phyloP scores from a whole-genome alignment of 2,888 invertebrate genomes.

The Camponotus fellah region DNA sequence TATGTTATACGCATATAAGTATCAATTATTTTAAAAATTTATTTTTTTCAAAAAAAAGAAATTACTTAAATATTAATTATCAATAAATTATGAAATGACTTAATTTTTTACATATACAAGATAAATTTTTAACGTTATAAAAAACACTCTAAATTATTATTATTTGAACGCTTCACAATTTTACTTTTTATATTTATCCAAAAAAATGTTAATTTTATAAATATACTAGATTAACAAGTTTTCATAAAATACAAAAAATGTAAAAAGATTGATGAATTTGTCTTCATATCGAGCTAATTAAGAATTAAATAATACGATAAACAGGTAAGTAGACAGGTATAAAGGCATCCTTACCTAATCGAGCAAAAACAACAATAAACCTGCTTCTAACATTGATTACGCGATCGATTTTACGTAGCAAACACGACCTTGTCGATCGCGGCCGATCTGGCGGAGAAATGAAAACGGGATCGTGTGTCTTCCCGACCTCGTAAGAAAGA shows the following conservation, averaged over 20 bases:
- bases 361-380: slow-evolving; percentile 25
- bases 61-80: background rate
- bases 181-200: background rate
- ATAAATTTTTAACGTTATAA: background rate
- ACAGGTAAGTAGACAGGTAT: background rate
- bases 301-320: slow-evolving; percentile 22
- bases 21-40: background rate
- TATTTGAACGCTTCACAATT: background rate
- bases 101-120: background rate
- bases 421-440: slow-evolving; percentile 68
- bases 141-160: background rate
- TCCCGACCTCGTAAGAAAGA: slow-evolving; percentile 62
- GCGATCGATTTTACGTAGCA: slow-evolving; percentile 56
- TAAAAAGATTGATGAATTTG: background rate
- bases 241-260: background rate
- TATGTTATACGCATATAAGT: background rate
- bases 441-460: slow-evolving; percentile 65
- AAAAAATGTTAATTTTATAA: background rate
- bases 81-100: background rate
- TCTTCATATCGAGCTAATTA: background rate
- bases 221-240: background rate
- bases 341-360: slow-evolving; percentile 27
- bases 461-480: slow-evolving; percentile 76
- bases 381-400: slow-evolving; percentile 51
- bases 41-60: background rate